These are phyloP conservation scores for Laupala kohalensis DNA, from an alignment of 1,140 invertebrate genomes.

Conservation along the genomic window DNA sequence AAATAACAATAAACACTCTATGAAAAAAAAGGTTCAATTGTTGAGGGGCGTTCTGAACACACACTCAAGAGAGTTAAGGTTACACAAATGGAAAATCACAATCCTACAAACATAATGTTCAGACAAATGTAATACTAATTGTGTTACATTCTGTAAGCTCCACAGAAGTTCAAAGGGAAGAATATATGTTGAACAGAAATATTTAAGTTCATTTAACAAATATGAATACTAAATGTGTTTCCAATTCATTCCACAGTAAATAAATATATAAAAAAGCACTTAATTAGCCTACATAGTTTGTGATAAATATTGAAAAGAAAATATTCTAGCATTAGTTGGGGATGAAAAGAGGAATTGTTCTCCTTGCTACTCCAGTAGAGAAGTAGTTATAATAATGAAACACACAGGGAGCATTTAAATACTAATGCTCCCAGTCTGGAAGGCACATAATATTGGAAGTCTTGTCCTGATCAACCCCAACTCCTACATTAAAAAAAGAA, in stretches of 20 bases:
- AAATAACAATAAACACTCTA: not conserved
- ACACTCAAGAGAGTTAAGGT: not conserved
- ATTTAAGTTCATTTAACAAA: no score
- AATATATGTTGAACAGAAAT: no score
- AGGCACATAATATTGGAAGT: not conserved
- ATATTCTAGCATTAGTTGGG: not conserved
- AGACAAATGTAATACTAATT: no score
- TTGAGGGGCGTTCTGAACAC: not conserved
- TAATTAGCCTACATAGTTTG: not conserved
- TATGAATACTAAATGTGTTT: no score
- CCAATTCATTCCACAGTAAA: not conserved
- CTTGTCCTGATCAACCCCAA: not conserved
- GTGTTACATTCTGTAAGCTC: no score
- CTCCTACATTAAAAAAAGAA: not conserved
- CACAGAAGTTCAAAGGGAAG: no score
- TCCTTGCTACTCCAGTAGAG: not conserved
- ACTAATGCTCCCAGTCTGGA: not conserved
- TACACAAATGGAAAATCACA: not conserved
- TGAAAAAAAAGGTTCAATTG: not conserved
- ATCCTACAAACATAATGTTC: not conserved
- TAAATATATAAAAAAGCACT: not conserved
- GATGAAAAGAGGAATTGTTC: not conserved
- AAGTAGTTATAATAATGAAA: not conserved
- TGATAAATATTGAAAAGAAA: not conserved
- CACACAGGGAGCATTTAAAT: not conserved